Evolutionary conservation across 1,140 invertebrate genomes (phyloP).

Genomic region (Drosophila persimilis): DNA sequence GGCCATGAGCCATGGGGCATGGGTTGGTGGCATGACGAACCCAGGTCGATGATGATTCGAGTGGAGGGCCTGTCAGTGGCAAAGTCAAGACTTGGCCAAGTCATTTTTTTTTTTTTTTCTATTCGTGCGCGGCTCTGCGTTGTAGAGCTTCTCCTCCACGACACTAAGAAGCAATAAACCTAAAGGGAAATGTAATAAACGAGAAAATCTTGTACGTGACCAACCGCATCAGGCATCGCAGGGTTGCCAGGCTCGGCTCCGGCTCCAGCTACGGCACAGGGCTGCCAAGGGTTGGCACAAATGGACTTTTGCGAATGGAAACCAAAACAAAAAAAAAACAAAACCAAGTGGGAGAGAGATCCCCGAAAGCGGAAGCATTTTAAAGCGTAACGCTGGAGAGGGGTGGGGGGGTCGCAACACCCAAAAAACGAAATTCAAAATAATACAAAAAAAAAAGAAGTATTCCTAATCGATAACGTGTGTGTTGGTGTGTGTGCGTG

Average conservation of each 20-base stretch:
- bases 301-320: constrained; percentile 69
- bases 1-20: background rate
- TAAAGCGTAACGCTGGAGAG: constrained; percentile 64
- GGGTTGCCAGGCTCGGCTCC: constrained; percentile 38
- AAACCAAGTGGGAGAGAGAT: no score
- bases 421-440: constrained; percentile 57
- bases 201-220: constrained; percentile 83
- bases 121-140: background rate
- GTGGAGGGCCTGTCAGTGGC: constrained; percentile 60
- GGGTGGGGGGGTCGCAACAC: background rate
- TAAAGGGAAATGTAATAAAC: constrained; percentile 83
- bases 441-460: constrained; percentile 34
- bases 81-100: constrained; percentile 62
- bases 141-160: constrained; percentile 68
- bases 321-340: constrained; percentile 33
- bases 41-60: constrained; percentile 58
- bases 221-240: constrained; percentile 66
- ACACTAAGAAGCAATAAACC: constrained; percentile 82
- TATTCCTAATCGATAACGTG: constrained; percentile 70
- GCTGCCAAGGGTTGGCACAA: constrained; percentile 48
- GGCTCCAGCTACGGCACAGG: background rate
- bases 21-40: constrained; percentile 57
- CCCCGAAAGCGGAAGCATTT: constrained; percentile 59
- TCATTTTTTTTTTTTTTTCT: constrained; percentile 39
- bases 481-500: constrained; percentile 42